Percentiles rank a stretch among this genome's conserved stretches.
Conservation (phyloP, 2,113 vertebrate genomes). For the Sarotherodon lohbergeri region DNA sequence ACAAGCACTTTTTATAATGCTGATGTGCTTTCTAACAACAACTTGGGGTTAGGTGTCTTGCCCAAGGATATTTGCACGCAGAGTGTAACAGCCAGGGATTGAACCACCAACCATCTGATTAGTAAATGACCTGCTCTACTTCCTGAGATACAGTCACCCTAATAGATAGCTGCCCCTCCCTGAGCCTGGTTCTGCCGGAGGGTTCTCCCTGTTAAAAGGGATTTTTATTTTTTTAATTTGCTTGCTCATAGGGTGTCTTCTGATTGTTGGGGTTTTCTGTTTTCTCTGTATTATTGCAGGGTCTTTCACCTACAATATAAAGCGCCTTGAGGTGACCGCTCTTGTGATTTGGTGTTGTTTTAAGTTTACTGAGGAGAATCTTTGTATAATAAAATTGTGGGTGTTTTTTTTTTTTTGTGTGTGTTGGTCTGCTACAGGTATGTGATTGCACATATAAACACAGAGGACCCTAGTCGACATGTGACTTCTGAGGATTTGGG, state of each 20-base stretch:
- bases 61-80: neutral
- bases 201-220: neutral
- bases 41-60: neutral
- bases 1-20: neutral
- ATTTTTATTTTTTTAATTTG: neutral
- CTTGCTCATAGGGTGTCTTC: neutral
- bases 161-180: neutral
- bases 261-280: neutral
- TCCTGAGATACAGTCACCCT: neutral
- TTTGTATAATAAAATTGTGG: neutral
- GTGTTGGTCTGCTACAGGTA: slow-evolving; percentile 45
- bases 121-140: neutral
- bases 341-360: neutral
- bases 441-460: slow-evolving; percentile 56
- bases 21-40: neutral
- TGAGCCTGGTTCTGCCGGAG: neutral
- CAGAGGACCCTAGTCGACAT: slow-evolving; percentile 40
- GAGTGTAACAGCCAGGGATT: neutral
- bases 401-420: neutral
- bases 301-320: neutral
- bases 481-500: slow-evolving; percentile 66
- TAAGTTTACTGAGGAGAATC: neutral
- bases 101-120: neutral
- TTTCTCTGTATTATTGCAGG: neutral
- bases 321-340: neutral